Evolutionary conservation across 1,140 invertebrate genomes (phyloP), one percentile per base, ranked within the genome.

Genomic region (Heliothis subflexa): DNA sequence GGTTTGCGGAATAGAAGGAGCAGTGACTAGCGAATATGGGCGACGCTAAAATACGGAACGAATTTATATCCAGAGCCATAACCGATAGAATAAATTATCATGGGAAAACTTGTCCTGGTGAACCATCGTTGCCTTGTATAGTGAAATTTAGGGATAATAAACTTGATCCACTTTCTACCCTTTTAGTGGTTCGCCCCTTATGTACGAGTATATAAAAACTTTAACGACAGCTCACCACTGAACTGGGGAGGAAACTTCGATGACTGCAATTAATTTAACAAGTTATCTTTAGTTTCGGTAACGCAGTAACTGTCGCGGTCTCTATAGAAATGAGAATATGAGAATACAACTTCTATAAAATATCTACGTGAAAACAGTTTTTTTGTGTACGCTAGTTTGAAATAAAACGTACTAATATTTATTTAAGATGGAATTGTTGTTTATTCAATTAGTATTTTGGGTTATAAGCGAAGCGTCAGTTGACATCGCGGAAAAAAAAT

Each of bases 1-100:
- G 85, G 85, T 87, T 85, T 84, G 83, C 77, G 76, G 81, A 83
- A 83, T 74, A 61, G 81, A 83, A 87, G 83, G 78, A 88, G 84
- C 80, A 84, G 82, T 87, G 85, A 89, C 85, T 88, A 83, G 85
- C 82, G 82, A 86, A 86, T 87, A 85, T 80, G 81, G 71, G 25
- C 71, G 40, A 84, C 82, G 86, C 62, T 86, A 86, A 81, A 87
- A 87, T 85, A 82, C 80, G 82, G 71, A 55, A 74, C 71, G 55
- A 74, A 83, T 84, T 86, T 87, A 82, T 80, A 71, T 72, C 62
- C 52, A 70, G 83, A 83, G 79, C 81, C 79, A 85, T 85, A 80
- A 73, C 80, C 81, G 81, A 86, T 84, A 78, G 81, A 86, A 82
- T 88, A 85, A 83, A 87, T 87, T 81, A 87, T 82, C 71, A 74